Evolutionary conservation across 2,113 vertebrate genomes (phyloP).

Genomic region (Microtus richardsoni): DNA sequence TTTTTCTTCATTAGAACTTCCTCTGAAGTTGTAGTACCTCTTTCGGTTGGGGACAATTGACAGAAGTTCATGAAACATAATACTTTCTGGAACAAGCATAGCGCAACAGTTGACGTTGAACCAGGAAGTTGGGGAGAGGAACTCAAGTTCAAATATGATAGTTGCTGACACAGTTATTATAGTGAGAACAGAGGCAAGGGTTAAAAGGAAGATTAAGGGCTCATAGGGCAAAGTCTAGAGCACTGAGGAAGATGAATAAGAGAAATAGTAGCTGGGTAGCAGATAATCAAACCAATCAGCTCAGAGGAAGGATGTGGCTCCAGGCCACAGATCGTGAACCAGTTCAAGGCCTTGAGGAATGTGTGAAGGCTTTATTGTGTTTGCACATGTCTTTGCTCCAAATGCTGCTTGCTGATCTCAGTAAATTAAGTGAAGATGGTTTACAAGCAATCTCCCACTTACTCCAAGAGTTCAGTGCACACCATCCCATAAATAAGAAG

Average conservation of each 20-base stretch:
- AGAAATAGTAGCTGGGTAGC: not conserved
- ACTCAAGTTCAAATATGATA: not conserved
- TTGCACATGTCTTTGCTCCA: not conserved
- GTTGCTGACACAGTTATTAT: not conserved
- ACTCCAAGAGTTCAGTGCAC: not conserved
- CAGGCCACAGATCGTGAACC: not conserved
- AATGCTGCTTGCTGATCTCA: not conserved
- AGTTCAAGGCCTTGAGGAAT: not conserved
- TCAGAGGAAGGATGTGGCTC: not conserved
- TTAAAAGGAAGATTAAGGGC: not conserved
- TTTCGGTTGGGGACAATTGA: not conserved
- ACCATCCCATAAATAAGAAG: not conserved
- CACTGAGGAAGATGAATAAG: not conserved
- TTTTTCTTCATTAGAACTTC: not conserved
- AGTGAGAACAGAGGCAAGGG: not conserved
- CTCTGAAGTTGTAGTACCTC: not conserved
- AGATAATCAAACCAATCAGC: not conserved
- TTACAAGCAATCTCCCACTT: not conserved
- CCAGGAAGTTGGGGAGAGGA: not conserved
- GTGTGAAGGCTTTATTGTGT: not conserved
- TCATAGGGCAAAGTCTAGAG: not conserved
- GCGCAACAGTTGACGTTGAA: not conserved
- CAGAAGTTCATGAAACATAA: not conserved
- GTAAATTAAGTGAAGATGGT: not conserved
- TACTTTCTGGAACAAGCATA: not conserved